Evolutionary conservation across 1,140 invertebrate species (phyloP), one percentile per base, ranked within the genome.

Genomic region (Phymastichus coffea): DNA sequence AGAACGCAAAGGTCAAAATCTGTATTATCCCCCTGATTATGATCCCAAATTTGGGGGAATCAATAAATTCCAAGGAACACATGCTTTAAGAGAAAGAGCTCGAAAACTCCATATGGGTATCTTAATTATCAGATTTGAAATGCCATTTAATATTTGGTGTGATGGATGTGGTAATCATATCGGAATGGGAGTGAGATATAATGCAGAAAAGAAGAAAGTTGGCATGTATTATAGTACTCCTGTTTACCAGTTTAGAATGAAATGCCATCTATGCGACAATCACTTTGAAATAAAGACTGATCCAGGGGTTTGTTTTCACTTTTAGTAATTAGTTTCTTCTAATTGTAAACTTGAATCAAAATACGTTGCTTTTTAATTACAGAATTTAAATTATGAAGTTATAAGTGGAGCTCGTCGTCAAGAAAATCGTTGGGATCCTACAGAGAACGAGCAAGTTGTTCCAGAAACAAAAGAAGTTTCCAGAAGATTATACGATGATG

Each of bases 81-180:
- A 99, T 87, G 95, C 97, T 0, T 79, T 99, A 22, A 86, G 97
- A 38, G 97, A 99, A 79, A 83, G 97, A 66, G 97, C 96, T 1
- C 81, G 90, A 19, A 99, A 99, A 81, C 82, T 99, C 0, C 89
- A 96, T 68, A 84, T 95, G 80, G 97, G 97, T 14, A 99, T 99
- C 63, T 86, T 99, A 33, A 96, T 99, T 44, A 98, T 99, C 64
- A 86, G 97, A 55, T 99, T 99, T 87, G 98, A 99, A 82, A 97
- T 99, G 95, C 98, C 98, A 1, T 99, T 97, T 70, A 99, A 99
- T 79, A 99, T 99, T 65, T 99, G 96, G 96, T 98, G 96, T 70
- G 90, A 95, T 48, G 96, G 96, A 25, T 99, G 98, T 77, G 88
- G 91, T 49, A 99, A 97, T 82, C 97, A 98, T 74, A 96, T 99